Percentiles rank a stretch among this genome's conserved stretches.
Conservation (phyloP, 2,113 vertebrate genomes). For the Macrotus californicus region DNA sequence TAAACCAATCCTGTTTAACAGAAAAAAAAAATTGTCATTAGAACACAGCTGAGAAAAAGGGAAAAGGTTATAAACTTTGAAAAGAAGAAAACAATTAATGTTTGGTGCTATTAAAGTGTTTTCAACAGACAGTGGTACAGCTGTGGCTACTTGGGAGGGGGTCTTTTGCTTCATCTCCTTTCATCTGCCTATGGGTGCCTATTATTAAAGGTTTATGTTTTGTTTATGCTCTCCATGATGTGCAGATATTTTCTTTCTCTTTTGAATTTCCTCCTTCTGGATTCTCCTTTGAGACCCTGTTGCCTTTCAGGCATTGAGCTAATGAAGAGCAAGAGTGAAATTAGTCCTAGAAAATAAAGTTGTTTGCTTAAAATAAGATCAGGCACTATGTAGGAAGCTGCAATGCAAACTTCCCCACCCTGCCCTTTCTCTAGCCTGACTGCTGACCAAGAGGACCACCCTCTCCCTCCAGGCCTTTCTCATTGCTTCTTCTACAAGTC, state of each 20-base stretch:
- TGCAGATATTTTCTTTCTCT: slow-evolving; percentile 60
- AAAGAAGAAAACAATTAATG: slow-evolving; percentile 68
- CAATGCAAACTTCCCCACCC: slow-evolving; percentile 45
- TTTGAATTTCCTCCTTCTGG: slow-evolving; percentile 52
- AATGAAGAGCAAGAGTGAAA: slow-evolving; percentile 50
- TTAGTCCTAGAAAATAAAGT: slow-evolving; percentile 65
- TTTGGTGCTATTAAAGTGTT: slow-evolving; percentile 73
- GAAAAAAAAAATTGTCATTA: slow-evolving; percentile 66
- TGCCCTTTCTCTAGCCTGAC: slow-evolving; percentile 59
- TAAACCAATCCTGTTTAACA: slow-evolving; percentile 63
- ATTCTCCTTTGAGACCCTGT: slow-evolving; percentile 20
- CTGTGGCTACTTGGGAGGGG: slow-evolving; percentile 24
- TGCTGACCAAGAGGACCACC: slow-evolving; percentile 57
- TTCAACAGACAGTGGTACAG: neutral
- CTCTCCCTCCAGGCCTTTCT: neutral
- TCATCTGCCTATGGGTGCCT: slow-evolving; percentile 61
- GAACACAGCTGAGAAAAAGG: slow-evolving; percentile 65
- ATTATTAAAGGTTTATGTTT: slow-evolving; percentile 53
- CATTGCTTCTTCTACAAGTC: neutral
- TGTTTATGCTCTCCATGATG: slow-evolving; percentile 52
- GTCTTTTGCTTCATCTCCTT: slow-evolving; percentile 17
- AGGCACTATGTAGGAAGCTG: slow-evolving; percentile 57
- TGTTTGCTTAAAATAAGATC: slow-evolving; percentile 70
- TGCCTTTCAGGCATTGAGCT: slow-evolving; percentile 58
- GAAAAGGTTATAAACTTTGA: slow-evolving; percentile 72